Evolutionary conservation across 30 jellyfish, hydroid and myxozoan species (phyloP), one percentile per base, ranked within the genome.

Genomic region (Rhopilema esculentum): DNA sequence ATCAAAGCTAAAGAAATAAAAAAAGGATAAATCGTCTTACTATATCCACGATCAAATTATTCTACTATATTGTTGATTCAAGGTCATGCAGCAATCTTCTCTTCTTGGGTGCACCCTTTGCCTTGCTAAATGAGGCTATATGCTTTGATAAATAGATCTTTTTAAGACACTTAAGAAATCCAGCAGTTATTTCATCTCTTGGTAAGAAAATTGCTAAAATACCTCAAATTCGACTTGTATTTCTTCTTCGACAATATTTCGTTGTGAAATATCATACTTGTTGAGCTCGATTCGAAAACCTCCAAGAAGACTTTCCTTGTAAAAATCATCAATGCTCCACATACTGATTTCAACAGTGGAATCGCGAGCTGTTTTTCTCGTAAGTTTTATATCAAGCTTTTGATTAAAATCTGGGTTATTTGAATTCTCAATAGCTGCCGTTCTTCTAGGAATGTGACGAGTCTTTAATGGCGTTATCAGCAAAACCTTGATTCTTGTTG

Each of bases 261-360:
- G 52, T 80, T 71, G 86, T 50, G 90, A 91, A 27, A 89, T 73
- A 40, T 89, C 97, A 67, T 15, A 89, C 22, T 70, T 27, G 31
- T 79, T 75, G 49, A 89, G 27, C 12, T 80, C 74, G 18, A 89
- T 24, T 26, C 65, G 69, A 21, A 72, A 32, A 21, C 92, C 86
- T 16, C 97, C 97, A 17, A 89, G 72, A 69, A 89, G 76, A 62
- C 79, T 73, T 27, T 89, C 97, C 33, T 89, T 89, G 71, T 50
- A 80, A 66, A 89, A 89, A 16, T 89, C 89, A 52, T 89, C 97
- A 79, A 89, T 74, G 49, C 97, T 89, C 97, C 97, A 89, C 0
- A 80, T 76, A 31, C 91, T 75, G 7, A 81, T 68, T 62, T 89
- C 87, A 8, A 89, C 84, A 0, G 92, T 79, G 0, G 97, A 83